phyloP scores from a whole-genome alignment of 2,888 invertebrate species.

The Drosophila mimica region DNA sequence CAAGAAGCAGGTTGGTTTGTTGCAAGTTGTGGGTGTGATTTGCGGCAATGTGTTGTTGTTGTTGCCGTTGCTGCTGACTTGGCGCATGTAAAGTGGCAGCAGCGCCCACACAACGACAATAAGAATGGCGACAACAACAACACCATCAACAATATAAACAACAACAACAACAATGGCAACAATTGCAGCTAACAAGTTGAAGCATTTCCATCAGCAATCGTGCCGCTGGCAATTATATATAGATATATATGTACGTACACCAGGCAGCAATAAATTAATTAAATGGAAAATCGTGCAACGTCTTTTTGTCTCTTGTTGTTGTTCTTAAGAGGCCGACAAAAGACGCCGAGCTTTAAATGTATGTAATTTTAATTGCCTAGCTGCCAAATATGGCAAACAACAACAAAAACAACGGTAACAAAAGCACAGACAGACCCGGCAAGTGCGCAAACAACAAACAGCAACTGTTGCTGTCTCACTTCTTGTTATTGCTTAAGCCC shows the following conservation, averaged over 20 bases:
- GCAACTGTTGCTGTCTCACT: constrained; percentile 35
- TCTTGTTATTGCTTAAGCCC: constrained; percentile 9
- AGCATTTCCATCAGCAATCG: constrained; percentile 68
- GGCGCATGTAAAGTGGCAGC: constrained; percentile 46
- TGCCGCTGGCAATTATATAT: constrained; percentile 72
- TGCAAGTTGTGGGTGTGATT: constrained; percentile 66
- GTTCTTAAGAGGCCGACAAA: constrained; percentile 72
- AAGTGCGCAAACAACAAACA: constrained; percentile 36
- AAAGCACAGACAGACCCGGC: constrained; percentile 22
- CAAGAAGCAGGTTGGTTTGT: constrained; percentile 15
- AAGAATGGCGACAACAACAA: constrained; percentile 15
- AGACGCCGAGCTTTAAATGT: constrained; percentile 70
- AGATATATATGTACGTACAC: constrained; percentile 9
- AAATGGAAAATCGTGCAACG: constrained; percentile 77
- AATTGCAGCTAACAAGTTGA: constrained; percentile 55
- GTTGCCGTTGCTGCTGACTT: constrained; percentile 14
- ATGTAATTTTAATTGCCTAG: constrained; percentile 77
- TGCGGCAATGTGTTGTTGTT: constrained; percentile 43
- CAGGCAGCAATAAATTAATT: constrained; percentile 74
- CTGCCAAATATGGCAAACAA: constrained; percentile 67
- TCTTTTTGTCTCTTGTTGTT: constrained; percentile 36
- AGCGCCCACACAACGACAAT: constrained; percentile 44
- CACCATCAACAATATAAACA: constrained; percentile 1
- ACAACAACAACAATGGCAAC: constrained; percentile 7
- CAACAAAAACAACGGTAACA: constrained; percentile 37